Evolutionary conservation across 1,140 invertebrate genomes (phyloP).

Genomic region (Halictus rubicundus): DNA sequence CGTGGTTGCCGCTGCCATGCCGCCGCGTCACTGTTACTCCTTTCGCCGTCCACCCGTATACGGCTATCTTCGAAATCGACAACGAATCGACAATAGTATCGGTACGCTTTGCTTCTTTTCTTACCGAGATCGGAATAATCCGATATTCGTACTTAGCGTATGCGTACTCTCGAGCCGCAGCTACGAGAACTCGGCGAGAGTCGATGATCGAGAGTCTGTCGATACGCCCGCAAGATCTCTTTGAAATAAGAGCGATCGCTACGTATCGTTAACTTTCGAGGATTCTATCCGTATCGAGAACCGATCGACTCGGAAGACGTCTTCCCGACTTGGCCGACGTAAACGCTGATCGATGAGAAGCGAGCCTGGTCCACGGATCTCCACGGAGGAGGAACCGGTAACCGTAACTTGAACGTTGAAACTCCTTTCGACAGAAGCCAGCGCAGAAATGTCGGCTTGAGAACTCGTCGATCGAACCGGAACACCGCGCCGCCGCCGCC

Average conservation of each 20-base stretch:
- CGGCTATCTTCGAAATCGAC: no score
- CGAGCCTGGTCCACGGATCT: constrained; percentile 19
- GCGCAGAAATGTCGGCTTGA: no score
- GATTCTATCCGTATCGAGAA: neutral
- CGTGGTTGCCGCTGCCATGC: neutral
- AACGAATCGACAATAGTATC: no score
- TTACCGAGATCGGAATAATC: no score
- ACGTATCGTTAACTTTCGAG: neutral
- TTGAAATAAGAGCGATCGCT: neutral
- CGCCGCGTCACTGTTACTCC: no score
- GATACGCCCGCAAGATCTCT: neutral
- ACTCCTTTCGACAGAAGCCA: constrained; percentile 22
- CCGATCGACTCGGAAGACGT: neutral
- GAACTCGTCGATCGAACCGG: no score
- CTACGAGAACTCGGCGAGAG: neutral
- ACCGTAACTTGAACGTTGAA: constrained; percentile 21
- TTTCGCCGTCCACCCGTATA: no score
- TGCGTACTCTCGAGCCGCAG: neutral
- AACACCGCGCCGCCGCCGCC: no score
- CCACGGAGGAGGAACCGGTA: no score
- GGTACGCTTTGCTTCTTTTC: no score
- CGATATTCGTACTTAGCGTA: no score
- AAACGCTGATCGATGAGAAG: constrained; percentile 12
- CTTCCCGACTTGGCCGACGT: neutral
- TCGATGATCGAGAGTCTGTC: neutral